phyloP scores from a whole-genome alignment of 1,140 invertebrate species.

The Drosophila virilis region DNA sequence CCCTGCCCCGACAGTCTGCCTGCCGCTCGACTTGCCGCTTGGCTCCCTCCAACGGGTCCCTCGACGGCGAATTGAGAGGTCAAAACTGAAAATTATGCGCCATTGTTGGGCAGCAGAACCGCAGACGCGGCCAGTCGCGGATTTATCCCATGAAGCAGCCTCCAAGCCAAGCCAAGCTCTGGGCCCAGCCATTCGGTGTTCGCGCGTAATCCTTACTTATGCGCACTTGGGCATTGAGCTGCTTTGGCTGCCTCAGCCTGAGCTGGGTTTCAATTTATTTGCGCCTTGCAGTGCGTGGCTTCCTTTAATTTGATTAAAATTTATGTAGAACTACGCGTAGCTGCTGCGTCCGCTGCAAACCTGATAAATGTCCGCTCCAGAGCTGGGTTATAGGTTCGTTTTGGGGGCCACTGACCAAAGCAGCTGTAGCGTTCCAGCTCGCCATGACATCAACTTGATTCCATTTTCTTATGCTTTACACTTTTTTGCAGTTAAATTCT shows the following conservation, averaged over 20 bases:
- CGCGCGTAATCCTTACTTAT: constrained; percentile 77
- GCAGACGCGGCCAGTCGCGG: constrained; percentile 16
- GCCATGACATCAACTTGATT: constrained; percentile 9
- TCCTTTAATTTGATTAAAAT: constrained; percentile 81
- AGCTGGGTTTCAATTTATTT: constrained; percentile 69
- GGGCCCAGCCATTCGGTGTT: constrained; percentile 12
- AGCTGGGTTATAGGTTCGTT: constrained; percentile 22
- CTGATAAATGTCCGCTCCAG: constrained; percentile 33
- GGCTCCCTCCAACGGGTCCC: constrained; percentile 30
- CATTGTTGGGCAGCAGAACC: constrained; percentile 57
- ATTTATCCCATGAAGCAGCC: constrained; percentile 22
- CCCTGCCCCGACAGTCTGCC: background rate
- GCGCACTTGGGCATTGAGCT: constrained; percentile 50
- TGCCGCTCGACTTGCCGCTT: constrained; percentile 32
- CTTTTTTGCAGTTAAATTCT: background rate
- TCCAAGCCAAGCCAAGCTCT: constrained; percentile 15
- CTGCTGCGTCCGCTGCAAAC: constrained; percentile 24
- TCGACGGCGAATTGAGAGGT: constrained; percentile 75
- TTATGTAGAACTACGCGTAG: constrained; percentile 65
- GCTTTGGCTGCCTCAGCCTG: background rate
- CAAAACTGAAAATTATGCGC: constrained; percentile 78
- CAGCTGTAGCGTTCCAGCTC: constrained; percentile 10
- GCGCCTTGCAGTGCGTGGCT: constrained; percentile 51
- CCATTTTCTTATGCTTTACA: background rate
- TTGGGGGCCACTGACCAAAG: constrained; percentile 3